Evolutionary conservation across 2,888 invertebrate species (phyloP), one percentile per base, ranked within the genome.

Genomic region (Hypsopygia costalis): DNA sequence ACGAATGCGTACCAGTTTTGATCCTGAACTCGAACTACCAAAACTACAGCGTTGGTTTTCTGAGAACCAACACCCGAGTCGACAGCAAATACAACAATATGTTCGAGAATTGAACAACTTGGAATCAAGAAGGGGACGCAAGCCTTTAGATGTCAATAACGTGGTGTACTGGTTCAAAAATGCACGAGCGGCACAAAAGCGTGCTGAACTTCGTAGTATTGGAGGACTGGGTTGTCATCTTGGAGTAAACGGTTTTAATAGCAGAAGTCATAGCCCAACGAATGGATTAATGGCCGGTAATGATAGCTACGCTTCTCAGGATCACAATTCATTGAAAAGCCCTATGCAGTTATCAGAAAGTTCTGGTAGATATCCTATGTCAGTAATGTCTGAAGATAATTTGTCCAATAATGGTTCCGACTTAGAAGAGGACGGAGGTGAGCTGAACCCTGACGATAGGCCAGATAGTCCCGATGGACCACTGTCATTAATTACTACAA

Each of bases 101-200:
- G 97, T 99, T 41, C 94, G 95, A 58, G 97, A 98, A 69, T 87
- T 99, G 52, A 99, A 99, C 75, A 93, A 94, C 44, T 85, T 98
- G 49, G 97, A 98, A 67, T 98, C 98, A 36, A 91, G 98, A 30
- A 91, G 96, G 38, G 98, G 98, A 0, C 91, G 98, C 34, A 97
- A 98, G 68, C 98, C 98, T 0, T 88, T 98, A 38, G 98, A 98
- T 78, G 94, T 98, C 3, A 97, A 97, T 69, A 98, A 98, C 70
- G 97, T 98, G 9, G 97, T 98, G 9, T 97, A 97, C 67, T 97
- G 97, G 97, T 99, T 99, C 83, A 98, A 98, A 77, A 98, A 98
- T 71, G 98, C 98, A 0, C 91, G 99, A 37, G 98, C 98, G 1
- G 98, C 98, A 1, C 96, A 97, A 72, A 97, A 98, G 68, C 91